A percentile compares a stretch with the other conserved stretches of the same genome.
Evolutionary conservation across 2,888 invertebrate genomes (phyloP).

Genomic region (Pristionchus arcanus): DNA sequence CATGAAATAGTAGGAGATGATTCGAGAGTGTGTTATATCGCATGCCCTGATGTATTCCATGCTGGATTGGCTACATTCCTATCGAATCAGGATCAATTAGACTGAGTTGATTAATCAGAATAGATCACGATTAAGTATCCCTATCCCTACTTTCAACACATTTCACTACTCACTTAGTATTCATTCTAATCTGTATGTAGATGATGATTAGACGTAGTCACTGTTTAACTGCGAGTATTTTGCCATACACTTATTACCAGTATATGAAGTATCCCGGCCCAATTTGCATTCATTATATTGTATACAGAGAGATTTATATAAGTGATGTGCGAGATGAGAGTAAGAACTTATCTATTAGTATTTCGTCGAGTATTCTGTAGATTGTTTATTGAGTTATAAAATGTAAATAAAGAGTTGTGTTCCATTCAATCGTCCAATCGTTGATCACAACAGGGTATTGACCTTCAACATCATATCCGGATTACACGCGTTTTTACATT

Average conservation of each 20-base stretch:
- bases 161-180: conserved; percentile 11
- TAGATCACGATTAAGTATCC: background rate
- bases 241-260: conserved; percentile 44
- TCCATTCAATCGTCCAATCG: background rate
- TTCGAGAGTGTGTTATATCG: conserved; percentile 72
- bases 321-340: background rate
- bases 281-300: conserved; percentile 12
- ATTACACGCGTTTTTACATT: background rate
- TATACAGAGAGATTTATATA: conserved; percentile 30
- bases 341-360: background rate
- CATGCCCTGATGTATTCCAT: conserved; percentile 78
- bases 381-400: background rate
- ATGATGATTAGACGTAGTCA: conserved; percentile 44
- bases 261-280: background rate
- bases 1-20: conserved; percentile 66
- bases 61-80: conserved; percentile 74
- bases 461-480: conserved; percentile 21
- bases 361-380: background rate
- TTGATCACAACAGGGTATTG: conserved; percentile 17
- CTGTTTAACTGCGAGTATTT: conserved; percentile 41
- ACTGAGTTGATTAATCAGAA: background rate
- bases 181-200: conserved; percentile 1
- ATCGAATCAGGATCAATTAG: conserved; percentile 32
- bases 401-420: conserved; percentile 1
- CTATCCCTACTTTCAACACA: background rate